Evolutionary conservation across 2,113 vertebrate genomes (phyloP).

Genomic region (Sturnira hondurensis): DNA sequence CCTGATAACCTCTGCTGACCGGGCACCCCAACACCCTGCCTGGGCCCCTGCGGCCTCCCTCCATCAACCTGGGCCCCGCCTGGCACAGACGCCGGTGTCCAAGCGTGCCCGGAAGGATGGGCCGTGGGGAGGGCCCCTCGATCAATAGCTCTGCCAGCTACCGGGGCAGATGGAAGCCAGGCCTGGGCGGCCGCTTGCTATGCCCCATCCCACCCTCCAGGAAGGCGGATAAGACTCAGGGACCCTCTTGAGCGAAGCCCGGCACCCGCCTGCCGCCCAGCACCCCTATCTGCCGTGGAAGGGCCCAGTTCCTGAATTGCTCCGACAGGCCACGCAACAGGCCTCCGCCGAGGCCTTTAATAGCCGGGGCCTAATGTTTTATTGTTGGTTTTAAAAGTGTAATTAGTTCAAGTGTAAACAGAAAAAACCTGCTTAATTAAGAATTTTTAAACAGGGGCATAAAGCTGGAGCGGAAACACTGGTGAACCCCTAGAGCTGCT

Average conservation of each 20-base stretch:
- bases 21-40: fast-evolving
- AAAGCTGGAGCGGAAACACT: slow-evolving; percentile 84
- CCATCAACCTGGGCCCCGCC: fast-evolving
- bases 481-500: slow-evolving; percentile 82
- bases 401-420: slow-evolving; percentile 93
- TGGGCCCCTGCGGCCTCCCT: not conserved
- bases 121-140: fast-evolving
- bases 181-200: slow-evolving; percentile 73
- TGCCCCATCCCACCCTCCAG: slow-evolving; percentile 67
- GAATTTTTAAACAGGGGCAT: slow-evolving; percentile 89
- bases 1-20: not conserved
- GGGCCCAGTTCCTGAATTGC: slow-evolving; percentile 85
- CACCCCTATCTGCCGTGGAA: slow-evolving; percentile 81
- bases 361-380: slow-evolving; percentile 87
- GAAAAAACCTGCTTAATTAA: slow-evolving; percentile 91
- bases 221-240: slow-evolving; percentile 70
- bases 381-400: slow-evolving; percentile 91
- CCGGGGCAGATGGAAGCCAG: not conserved
- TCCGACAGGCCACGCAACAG: slow-evolving; percentile 50
- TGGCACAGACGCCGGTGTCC: not conserved
- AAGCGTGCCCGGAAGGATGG: slow-evolving; percentile 3
- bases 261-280: slow-evolving; percentile 76
- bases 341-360: slow-evolving; percentile 77
- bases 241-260: slow-evolving; percentile 84
- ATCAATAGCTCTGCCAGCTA: not conserved